Evolutionary conservation across 2,113 vertebrate genomes (phyloP).

Genomic region (Piliocolobus tephrosceles): DNA sequence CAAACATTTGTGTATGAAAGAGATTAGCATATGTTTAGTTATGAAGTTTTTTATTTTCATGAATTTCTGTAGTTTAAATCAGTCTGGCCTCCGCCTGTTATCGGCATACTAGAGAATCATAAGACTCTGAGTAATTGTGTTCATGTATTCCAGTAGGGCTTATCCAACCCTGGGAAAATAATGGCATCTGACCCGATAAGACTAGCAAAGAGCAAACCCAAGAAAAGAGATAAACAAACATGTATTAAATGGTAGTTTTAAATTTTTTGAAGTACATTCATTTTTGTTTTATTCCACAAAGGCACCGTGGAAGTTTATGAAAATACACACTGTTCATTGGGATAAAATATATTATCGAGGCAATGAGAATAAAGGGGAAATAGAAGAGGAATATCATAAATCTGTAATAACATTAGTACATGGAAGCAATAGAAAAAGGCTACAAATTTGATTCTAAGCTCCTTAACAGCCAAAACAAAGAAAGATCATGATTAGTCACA

Average conservation of each 20-base stretch:
- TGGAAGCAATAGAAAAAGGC: background rate
- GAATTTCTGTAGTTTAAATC: background rate
- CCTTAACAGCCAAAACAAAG: constrained; percentile 47
- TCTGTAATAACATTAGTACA: background rate
- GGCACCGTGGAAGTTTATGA: background rate
- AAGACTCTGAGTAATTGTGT: background rate
- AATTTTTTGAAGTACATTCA: background rate
- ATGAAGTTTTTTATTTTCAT: background rate
- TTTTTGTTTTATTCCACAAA: constrained; percentile 7
- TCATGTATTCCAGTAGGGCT: background rate
- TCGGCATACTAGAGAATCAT: background rate
- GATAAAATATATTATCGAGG: constrained; percentile 1
- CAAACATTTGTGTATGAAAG: background rate
- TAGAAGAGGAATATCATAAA: constrained; percentile 11
- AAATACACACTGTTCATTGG: background rate
- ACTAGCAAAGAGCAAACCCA: background rate
- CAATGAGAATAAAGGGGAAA: background rate
- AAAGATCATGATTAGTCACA: background rate
- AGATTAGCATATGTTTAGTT: background rate
- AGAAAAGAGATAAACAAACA: background rate
- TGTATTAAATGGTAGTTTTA: background rate
- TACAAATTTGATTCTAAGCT: constrained; percentile 6
- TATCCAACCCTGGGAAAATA: background rate
- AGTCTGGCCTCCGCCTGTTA: background rate
- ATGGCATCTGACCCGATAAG: background rate